Percentiles rank a stretch among this genome's conserved stretches.
phyloP scores from a whole-genome alignment of 1,140 invertebrate genomes.

The Aphidius gifuensis region DNA sequence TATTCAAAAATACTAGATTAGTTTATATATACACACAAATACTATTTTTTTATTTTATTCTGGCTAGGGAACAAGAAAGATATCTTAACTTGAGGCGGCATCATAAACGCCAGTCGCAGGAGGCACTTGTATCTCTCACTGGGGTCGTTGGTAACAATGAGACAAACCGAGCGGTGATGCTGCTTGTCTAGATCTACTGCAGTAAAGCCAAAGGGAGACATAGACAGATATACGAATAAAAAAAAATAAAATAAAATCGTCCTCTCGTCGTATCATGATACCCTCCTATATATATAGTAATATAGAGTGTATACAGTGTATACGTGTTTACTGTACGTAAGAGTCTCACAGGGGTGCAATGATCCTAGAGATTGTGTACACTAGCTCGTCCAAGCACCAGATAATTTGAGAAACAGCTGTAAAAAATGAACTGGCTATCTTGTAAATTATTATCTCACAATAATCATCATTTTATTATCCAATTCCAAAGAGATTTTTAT shows the following conservation, averaged over 20 bases:
- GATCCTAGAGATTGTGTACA: conserved; percentile 45
- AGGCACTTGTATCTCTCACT: conserved; percentile 33
- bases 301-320: conserved; percentile 21
- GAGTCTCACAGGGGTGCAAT: conserved; percentile 49
- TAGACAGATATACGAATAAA: too few species aligned
- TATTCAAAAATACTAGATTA: too few species aligned
- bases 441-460: too few species aligned
- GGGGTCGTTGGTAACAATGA: conserved; percentile 46
- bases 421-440: too few species aligned
- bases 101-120: conserved; percentile 50
- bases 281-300: too few species aligned
- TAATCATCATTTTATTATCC: too few species aligned
- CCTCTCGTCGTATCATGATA: too few species aligned
- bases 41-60: conserved; percentile 8
- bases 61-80: conserved; percentile 37
- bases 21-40: too few species aligned
- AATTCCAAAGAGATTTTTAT: too few species aligned
- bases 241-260: too few species aligned
- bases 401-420: too few species aligned
- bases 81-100: conserved; percentile 46
- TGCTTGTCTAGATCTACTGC: neutral
- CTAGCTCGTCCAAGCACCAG: conserved; percentile 26
- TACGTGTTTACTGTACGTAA: conserved; percentile 49
- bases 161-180: conserved; percentile 35
- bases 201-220: too few species aligned